A percentile compares a stretch with the other conserved stretches of the same genome.
Conservation (phyloP, 2,888 invertebrate genomes). For the Dascillus cervinus region DNA sequence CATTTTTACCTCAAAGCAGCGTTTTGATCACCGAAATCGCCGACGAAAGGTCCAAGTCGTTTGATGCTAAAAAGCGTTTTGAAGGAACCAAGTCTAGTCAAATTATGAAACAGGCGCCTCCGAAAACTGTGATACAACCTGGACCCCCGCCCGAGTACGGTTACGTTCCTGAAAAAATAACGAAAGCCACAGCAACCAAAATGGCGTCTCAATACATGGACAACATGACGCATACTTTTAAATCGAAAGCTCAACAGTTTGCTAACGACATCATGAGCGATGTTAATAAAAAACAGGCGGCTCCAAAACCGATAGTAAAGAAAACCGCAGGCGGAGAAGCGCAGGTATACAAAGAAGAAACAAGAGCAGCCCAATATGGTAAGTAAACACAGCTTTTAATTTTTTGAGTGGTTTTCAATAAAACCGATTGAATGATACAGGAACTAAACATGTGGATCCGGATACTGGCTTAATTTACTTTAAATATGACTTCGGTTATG, state of each 20-base stretch:
- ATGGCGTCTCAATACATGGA: constrained; percentile 56
- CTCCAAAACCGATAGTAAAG: constrained; percentile 43
- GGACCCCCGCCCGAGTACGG: constrained; percentile 56
- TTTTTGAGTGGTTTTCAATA: constrained; percentile 3
- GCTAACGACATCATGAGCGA: constrained; percentile 57
- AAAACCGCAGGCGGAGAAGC: constrained; percentile 46
- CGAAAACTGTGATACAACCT: constrained; percentile 42
- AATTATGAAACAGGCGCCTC: constrained; percentile 17
- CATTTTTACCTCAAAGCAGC: constrained; percentile 40
- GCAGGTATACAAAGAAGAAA: constrained; percentile 64
- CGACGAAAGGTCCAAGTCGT: constrained; percentile 15
- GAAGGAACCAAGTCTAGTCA: constrained; percentile 30
- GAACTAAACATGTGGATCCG: constrained; percentile 69
- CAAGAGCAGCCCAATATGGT: constrained; percentile 65
- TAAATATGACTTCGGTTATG: constrained; percentile 76
- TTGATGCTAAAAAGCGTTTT: constrained; percentile 25
- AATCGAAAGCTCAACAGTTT: constrained; percentile 61
- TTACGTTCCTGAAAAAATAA: constrained; percentile 42
- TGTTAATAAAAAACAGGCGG: constrained; percentile 42
- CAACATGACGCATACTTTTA: constrained; percentile 60
- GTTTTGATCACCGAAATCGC: constrained; percentile 24
- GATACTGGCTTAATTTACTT: constrained; percentile 71
- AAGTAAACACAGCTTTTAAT: constrained; percentile 33
- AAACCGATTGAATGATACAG: constrained; percentile 34
- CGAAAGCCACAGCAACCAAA: constrained; percentile 41